phyloP scores from a whole-genome alignment of 2,888 invertebrate genomes.

The Amorpha juglandis region DNA sequence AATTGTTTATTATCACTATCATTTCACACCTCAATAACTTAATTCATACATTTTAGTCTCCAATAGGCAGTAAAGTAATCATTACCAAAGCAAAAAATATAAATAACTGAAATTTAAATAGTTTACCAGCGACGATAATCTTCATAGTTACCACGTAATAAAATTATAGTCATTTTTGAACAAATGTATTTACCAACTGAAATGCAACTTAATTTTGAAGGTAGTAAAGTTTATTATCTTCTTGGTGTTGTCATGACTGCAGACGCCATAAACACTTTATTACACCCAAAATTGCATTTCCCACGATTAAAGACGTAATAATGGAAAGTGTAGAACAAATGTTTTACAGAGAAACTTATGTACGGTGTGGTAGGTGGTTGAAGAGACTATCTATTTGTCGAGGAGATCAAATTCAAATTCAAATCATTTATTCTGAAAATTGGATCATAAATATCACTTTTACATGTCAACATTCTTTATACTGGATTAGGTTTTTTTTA shows the following conservation, averaged over 20 bases:
- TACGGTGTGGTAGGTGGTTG: neutral
- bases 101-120: neutral
- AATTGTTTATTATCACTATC: no score
- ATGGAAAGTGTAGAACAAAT: constrained; percentile 21
- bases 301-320: constrained; percentile 30
- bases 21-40: neutral
- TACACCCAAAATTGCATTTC: constrained; percentile 30
- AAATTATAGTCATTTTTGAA: neutral
- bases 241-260: neutral
- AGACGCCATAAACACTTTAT: constrained; percentile 30
- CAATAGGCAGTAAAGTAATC: neutral
- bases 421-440: no score
- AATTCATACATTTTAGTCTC: neutral
- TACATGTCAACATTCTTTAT: no score
- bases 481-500: no score
- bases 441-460: no score
- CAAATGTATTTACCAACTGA: constrained; percentile 20
- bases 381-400: neutral
- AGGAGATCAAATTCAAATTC: no score
- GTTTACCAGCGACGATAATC: neutral
- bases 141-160: constrained; percentile 11
- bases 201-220: neutral
- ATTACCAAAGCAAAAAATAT: neutral
- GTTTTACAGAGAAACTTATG: constrained; percentile 33
- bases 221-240: constrained; percentile 24